These are phyloP conservation scores for Pterocles burchelli DNA, from an alignment of 2,113 vertebrate species.

Conservation along the genomic window DNA sequence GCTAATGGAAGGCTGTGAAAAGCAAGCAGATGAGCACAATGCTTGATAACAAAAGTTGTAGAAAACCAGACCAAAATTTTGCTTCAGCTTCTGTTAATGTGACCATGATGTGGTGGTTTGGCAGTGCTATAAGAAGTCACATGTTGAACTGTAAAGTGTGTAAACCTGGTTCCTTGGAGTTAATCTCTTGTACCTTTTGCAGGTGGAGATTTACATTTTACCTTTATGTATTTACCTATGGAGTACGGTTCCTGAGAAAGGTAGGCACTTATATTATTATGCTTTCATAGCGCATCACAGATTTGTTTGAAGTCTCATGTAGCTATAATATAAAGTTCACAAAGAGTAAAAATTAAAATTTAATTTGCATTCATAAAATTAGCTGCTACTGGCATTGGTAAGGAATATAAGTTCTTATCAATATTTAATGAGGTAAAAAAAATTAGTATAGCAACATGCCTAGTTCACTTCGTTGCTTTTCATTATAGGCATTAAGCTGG, in stretches of 20 bases:
- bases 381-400: not conserved
- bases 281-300: not conserved
- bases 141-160: conserved; percentile 5
- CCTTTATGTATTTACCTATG: conserved; percentile 96
- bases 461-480: not conserved
- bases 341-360: not conserved
- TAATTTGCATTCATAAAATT: not conserved
- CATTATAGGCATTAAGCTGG: not conserved
- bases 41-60: not conserved
- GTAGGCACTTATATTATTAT: conserved; percentile 76
- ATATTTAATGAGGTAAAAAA: not conserved
- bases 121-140: not conserved
- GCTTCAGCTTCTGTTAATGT: not conserved
- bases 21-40: not conserved
- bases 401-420: not conserved
- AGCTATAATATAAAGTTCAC: not conserved
- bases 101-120: not conserved
- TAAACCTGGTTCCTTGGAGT: conserved; percentile 33
- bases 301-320: not conserved
- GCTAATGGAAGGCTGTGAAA: not conserved
- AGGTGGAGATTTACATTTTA: conserved; percentile 99
- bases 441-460: not conserved
- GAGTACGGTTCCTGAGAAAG: conserved; percentile 95
- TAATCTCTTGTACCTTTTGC: conserved; percentile 72
- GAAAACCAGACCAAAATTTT: not conserved